phyloP scores from a whole-genome alignment of 1,140 invertebrate species.

The Atopsyche davidsoni region DNA sequence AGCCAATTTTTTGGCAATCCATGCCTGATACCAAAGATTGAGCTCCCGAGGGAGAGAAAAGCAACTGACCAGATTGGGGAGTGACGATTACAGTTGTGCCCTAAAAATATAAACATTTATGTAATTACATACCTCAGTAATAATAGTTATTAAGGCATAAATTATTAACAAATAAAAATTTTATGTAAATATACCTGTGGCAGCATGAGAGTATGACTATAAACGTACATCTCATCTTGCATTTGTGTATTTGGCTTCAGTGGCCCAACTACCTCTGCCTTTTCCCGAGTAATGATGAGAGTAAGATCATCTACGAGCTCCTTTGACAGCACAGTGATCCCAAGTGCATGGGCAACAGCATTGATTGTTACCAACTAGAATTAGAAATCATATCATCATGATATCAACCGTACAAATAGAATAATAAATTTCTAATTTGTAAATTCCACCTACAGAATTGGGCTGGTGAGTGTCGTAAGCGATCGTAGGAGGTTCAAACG shows the following conservation, averaged over 20 bases:
- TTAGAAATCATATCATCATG: constrained; percentile 14
- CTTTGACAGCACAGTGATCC: constrained; percentile 39
- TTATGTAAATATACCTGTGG: constrained; percentile 31
- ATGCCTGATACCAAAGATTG: constrained; percentile 56
- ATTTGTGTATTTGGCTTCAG: constrained; percentile 34
- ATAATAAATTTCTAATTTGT: no score
- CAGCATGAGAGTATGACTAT: constrained; percentile 39
- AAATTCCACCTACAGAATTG: constrained; percentile 26
- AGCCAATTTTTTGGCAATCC: constrained; percentile 66
- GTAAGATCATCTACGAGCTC: constrained; percentile 34
- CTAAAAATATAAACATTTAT: constrained; percentile 34
- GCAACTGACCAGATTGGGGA: constrained; percentile 57
- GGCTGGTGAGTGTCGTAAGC: constrained; percentile 23
- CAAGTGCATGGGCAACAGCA: constrained; percentile 44
- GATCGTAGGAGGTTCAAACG: constrained; percentile 40
- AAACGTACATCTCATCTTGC: constrained; percentile 33
- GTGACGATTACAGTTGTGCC: constrained; percentile 54
- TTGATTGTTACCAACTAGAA: constrained; percentile 34
- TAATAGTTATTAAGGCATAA: background rate
- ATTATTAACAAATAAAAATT: background rate
- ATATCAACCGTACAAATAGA: no score
- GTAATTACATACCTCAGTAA: background rate
- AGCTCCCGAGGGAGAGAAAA: constrained; percentile 63
- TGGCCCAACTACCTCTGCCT: constrained; percentile 34
- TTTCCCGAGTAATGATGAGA: constrained; percentile 31